Base-by-base conservation (phyloP, 1,140 invertebrate species). In the Hyposmocoma kahamanoa region DNA sequence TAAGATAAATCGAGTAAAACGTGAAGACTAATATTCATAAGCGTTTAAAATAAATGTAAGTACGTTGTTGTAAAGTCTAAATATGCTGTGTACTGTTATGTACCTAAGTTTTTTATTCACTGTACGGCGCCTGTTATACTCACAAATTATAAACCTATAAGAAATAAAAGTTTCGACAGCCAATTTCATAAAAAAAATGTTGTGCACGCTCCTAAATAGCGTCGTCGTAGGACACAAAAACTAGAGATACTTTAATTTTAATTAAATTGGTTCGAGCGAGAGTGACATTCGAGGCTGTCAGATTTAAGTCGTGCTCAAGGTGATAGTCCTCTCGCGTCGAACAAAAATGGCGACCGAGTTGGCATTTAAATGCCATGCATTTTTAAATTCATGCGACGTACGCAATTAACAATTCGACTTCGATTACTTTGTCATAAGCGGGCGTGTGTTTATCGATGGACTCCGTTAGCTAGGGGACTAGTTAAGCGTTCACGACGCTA, bases 331-430 rank as follows among this genome's bases (percentile, higher is more conserved):
- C 67, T 76, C 61, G 62, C 55, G 62, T 72, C 62, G 72, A 64
- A 62, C 70, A 66, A 78, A 84, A 75, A 83, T 81, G 79, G 81
- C 79, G 76, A 56, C 72, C 59, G 62, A 57, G 67, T 59, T 84
- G 81, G 72, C 81, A 84, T 84, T 84, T 84, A 84, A 84, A 84
- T 84, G 81, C 79, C 81, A 83, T 76, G 67, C 72, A 69, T 82
- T 84, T 83, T 84, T 84, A 80, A 72, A 83, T 75, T 80, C 77
- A 76, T 73, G 55, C 72, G 62, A 70, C 69, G 68, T 72, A 71
- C 64, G 66, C 67, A 83, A 81, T 84, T 79, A 84, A 78, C 67
- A 74, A 76, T 79, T 73, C 67, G 62, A 67, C 64, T 78, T 73
- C 71, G 73, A 78, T 80, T 75, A 80, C 74, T 75, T 72, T 78